Evolutionary conservation across 2,797 vertebrate species (phyloP), one percentile per base, ranked within the genome.

Genomic region (Cuculus canorus): DNA sequence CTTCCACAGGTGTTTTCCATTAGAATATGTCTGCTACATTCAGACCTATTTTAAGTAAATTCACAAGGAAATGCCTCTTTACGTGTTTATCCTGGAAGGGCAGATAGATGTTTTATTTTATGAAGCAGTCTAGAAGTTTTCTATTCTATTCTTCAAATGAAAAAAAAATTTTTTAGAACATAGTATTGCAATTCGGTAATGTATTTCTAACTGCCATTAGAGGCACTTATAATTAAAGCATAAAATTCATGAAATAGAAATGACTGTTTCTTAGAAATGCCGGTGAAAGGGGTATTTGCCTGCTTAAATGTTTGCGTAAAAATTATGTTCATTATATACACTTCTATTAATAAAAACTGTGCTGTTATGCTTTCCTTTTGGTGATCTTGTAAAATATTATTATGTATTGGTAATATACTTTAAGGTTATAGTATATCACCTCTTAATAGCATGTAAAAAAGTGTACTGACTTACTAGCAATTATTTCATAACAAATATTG

Each of bases 1-100:
- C 41, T 92, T 80, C 71, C 48, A 60, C 95, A 93, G 82, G 76
- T 94, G 84, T 90, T 96, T 96, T 94, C 91, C 91, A 86, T 95
- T 96, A 95, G 79, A 91, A 88, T 93, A 73, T 85, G 91, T 95
- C 94, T 93, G 76, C 84, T 93, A 33, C 72, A 43, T 82, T 91
- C 53, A 91, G 72, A 68, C 54, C 85, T 92, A 78, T 96, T 95
- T 96, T 93, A 96, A 94, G 82, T 94, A 95, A 92, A 93, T 90
- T 95, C 87, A 86, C 72, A 65, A 94, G 85, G 69, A 96, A 95
- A 94, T 96, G 57, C 89, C 84, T 92, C 89, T 87, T 94, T 91
- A 65, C 5, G 0, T 96, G 72, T 95, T 96, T 95, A 60, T 93
- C 65, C 92, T 96, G 94, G 95, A 95, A 89, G 39, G 69, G 69